A percentile compares a stretch with the other conserved stretches of the same genome.
Conservation (phyloP, 2,113 vertebrate species). For the Noctilio leporinus region DNA sequence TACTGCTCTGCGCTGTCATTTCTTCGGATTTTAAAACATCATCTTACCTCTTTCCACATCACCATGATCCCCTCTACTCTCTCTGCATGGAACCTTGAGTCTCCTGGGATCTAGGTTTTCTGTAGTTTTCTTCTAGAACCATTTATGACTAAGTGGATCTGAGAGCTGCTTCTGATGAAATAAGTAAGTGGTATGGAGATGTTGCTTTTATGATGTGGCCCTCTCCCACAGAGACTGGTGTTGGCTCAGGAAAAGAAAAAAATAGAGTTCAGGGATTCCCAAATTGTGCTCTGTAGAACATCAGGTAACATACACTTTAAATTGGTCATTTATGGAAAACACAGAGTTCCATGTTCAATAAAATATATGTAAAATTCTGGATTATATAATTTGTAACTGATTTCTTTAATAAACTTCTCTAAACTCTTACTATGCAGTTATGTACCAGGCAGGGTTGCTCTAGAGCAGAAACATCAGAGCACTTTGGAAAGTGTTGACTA, state of each 20-base stretch:
- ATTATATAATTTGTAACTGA: background rate
- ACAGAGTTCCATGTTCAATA: background rate
- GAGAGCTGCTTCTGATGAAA: background rate
- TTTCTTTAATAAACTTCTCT: background rate
- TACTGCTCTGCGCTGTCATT: background rate
- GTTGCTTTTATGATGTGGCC: background rate
- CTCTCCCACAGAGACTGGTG: background rate
- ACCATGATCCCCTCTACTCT: background rate
- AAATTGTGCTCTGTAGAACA: background rate
- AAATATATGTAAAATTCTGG: background rate
- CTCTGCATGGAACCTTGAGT: background rate
- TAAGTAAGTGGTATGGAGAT: background rate
- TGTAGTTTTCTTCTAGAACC: background rate
- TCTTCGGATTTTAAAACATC: background rate
- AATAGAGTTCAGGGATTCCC: background rate
- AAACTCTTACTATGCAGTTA: background rate
- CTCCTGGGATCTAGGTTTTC: background rate
- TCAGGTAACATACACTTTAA: background rate
- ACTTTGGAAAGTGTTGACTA: background rate
- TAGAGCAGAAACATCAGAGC: background rate
- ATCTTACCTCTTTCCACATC: background rate
- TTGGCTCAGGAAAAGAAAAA: background rate
- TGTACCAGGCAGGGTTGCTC: background rate
- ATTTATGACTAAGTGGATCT: background rate
- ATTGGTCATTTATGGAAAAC: background rate